A percentile compares a stretch with the other conserved stretches of the same genome.
These are phyloP conservation scores for Brachionus rubens DNA, from an alignment of 1,140 invertebrate genomes.

Conservation along the genomic window DNA sequence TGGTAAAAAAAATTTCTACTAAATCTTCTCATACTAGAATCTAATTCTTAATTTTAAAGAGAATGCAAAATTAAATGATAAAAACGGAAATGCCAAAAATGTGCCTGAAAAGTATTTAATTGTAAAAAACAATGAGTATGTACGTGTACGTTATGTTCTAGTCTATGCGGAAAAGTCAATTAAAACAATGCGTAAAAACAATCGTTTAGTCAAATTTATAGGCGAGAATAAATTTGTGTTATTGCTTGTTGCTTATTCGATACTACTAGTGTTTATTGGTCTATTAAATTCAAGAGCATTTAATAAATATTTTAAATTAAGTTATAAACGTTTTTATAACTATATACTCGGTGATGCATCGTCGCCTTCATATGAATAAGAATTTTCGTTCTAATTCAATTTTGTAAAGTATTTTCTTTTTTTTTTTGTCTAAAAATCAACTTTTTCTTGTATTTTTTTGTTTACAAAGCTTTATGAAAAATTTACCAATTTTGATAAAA, in stretches of 20 bases:
- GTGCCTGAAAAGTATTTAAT: slow-evolving; percentile 72
- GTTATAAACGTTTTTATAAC: slow-evolving; percentile 38
- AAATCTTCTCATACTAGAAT: too few relatives aligned
- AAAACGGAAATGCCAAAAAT: slow-evolving; percentile 58
- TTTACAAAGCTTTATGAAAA: too few relatives aligned
- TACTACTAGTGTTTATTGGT: slow-evolving; percentile 34
- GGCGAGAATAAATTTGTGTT: slow-evolving; percentile 1
- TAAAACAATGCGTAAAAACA: not conserved
- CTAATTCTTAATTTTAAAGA: slow-evolving; percentile 6
- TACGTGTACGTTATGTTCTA: slow-evolving; percentile 73
- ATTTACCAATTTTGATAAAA: too few relatives aligned
- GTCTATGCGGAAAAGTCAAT: slow-evolving; percentile 65
- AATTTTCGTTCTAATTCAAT: not conserved
- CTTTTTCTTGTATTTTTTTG: too few relatives aligned
- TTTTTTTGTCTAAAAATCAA: not conserved
- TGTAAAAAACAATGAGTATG: slow-evolving; percentile 71
- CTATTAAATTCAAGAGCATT: slow-evolving; percentile 35
- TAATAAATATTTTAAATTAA: slow-evolving; percentile 14
- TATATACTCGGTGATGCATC: slow-evolving; percentile 21
- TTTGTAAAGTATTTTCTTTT: not conserved
- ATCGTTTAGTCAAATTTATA: slow-evolving; percentile 2
- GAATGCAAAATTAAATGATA: slow-evolving; percentile 49
- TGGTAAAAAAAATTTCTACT: slow-evolving; percentile 46
- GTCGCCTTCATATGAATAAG: not conserved
- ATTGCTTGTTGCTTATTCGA: slow-evolving; percentile 17